Percentiles rank a stretch among this genome's conserved stretches.
phyloP scores from a whole-genome alignment of 2,888 invertebrate genomes.

The Plusia festucae region DNA sequence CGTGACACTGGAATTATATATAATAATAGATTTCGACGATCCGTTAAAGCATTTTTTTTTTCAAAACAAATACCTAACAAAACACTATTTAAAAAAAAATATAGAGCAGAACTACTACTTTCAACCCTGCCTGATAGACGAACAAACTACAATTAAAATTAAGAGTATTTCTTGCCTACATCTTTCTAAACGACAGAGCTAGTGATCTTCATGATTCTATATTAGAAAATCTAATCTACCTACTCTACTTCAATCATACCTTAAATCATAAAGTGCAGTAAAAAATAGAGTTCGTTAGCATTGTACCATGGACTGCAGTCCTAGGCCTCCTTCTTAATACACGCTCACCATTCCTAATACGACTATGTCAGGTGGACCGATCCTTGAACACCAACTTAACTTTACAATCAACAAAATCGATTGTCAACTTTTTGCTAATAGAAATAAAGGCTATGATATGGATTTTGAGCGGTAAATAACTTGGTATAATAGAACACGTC shows the following conservation, averaged over 20 bases:
- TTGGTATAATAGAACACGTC: conserved; percentile 64
- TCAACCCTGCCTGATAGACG: too few species aligned
- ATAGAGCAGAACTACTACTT: too few species aligned
- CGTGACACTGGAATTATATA: too few species aligned
- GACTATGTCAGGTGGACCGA: conserved; percentile 81
- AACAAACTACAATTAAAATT: too few species aligned
- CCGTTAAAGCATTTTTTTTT: too few species aligned
- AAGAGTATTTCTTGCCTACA: too few species aligned
- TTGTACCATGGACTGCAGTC: conserved; percentile 58
- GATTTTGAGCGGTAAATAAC: conserved; percentile 18
- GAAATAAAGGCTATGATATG: conserved; percentile 26
- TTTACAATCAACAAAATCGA: conserved; percentile 17
- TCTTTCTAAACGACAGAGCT: too few species aligned
- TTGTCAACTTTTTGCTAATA: conserved; percentile 39
- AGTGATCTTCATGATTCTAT: too few species aligned
- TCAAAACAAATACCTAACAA: too few species aligned
- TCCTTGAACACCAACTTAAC: conserved; percentile 58
- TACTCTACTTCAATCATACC: conserved; percentile 18
- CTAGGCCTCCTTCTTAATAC: conserved; percentile 72
- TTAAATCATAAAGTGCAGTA: conserved; percentile 41
- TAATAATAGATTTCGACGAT: too few species aligned
- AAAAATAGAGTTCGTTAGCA: conserved; percentile 59
- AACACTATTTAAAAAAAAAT: too few species aligned
- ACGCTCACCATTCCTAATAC: conserved; percentile 80
- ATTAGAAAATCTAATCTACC: not conserved